Base-by-base conservation (phyloP, 2,888 invertebrate species). In the Oeneis ivallda region DNA sequence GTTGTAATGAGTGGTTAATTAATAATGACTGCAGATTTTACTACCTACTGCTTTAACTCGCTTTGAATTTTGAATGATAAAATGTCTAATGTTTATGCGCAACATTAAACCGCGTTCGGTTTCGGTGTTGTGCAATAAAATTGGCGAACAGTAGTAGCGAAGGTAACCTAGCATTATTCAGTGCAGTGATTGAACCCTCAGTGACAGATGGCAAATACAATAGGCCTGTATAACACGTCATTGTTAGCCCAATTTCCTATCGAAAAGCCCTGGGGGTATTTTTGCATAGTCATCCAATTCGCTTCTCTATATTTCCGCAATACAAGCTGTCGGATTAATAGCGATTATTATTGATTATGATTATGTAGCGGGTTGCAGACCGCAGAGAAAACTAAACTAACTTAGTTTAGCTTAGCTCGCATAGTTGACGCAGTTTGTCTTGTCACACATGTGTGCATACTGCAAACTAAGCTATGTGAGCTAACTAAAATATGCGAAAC, bases 171-270 rank as follows among this genome's bases (percentile, higher is more conserved):
- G 80, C 78, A 85, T 87, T 84, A 86, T 82, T 75, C 81, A 82
- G 80, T 76, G 75, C 79, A 72, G 75, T 81, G 83, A 85, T 84
- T 83, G 84, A 80, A 79, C 82, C 82, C 82, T 80, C 82, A 81
- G 79, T 86, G 90, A 90, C 90, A 92, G 89, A 90, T 91, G 91
- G 84, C 77, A 75, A 73, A 77, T 73, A 89, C 86, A 89, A 89
- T 83, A 75, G 74, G 63, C 71, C 69, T 72, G 74, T 72, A 75
- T 75, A 77, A 80, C 76, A 72, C 75, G 71, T 79, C 80, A 86
- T 89, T 89, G 89, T 85, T 76, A 71, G 76, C 70, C 76, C 83
- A 85, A 86, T 88, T 81, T 71, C 74, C 77, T 81, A 84, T 81
- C 79, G 79, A 81, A 69, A 77, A 73, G 73, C 75, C 80, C 79